Evolutionary conservation across 2,888 invertebrate genomes (phyloP), one percentile per base, ranked within the genome.

Genomic region (Mystacides longicornis): DNA sequence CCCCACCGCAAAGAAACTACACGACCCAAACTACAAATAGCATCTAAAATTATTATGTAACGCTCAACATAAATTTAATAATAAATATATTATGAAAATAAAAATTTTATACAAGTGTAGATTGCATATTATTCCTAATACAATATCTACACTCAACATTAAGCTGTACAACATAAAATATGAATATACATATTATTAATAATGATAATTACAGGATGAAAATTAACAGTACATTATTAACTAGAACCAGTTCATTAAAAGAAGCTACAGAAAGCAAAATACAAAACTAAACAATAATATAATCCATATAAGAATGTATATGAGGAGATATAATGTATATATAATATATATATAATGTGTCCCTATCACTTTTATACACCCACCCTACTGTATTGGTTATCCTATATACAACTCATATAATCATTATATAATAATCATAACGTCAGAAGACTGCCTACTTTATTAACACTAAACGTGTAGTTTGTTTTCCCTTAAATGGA

Each of bases 401-500:
- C n/a, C n/a, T n/a, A n/a, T n/a, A n/a, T n/a, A n/a, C n/a, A n/a
- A n/a, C n/a, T n/a, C n/a, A 37, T 37, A 37, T 37, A 11, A 37
- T n/a, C 37, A 7, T 37, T n/a, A 37, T 16, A 37, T 37, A 37
- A 3, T 37, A 37, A n/a, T 7, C 37, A n/a, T 14, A 3, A 4
- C 49, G 51, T 58, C 58, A 54, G 55, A 57, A 58, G 57, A 60
- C 58, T 60, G 7, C 5, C 5, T 27, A 27, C 5, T 27, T 27
- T 7, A 27, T 27, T 27, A 27, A 27, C 27, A 7, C 16, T 37
- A 37, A 37, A 37, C 37, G 37, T 37, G 37, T 37, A 37, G 4
- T 37, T 11, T 27, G 27, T 37, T 37, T 37, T 16, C 54, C 55
- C 54, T 52, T 55, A 49, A 55, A 57, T 61, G 61, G 61, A 61